Base-by-base conservation (phyloP, 2,888 invertebrate genomes). In the Cephus spinipes region DNA sequence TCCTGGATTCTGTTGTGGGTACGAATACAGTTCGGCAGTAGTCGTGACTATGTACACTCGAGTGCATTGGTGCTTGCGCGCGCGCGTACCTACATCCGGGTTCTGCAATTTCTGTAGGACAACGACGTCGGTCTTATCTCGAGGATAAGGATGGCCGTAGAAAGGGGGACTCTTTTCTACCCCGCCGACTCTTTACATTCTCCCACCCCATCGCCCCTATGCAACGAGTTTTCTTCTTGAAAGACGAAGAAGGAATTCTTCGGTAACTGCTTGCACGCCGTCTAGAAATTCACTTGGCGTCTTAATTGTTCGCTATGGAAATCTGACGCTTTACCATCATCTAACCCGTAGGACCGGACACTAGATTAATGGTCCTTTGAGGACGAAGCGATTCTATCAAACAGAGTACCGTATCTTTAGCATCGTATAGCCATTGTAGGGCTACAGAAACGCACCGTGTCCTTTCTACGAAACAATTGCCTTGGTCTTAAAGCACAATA, bases 71-170 rank as follows among this genome's bases (percentile, higher is more conserved):
- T 55, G 55, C 55, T 23, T 55, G 55, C 55, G 55, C 23, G 77
- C 77, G 80, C 80, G 79, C 33, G 78, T 77, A 80, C 84, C 80
- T 77, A 79, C 76, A 79, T 55, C 35, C 33, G 77, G 69, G 76
- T 74, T 79, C 79, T 79, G 80, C 80, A 76, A 83, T 83, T 84
- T 79, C 78, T 73, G 73, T 35, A 74, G 79, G 84, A 83, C 77
- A 32, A 77, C 76, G 69, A 80, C 79, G 80, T 81, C 76, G 82
- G 78, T 77, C 82, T 83, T 84, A 84, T 84, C 85, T 82, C 77
- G 76, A 76, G 80, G 82, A 81, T 82, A 79, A 77, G 83, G 75
- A 79, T 82, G 78, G 83, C 83, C 23, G 23, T 23, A 55, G 55
- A 23, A 23, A 23, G 55, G 55, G 2, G 55, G 55, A 55, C 23